Percentiles rank a stretch among this genome's conserved stretches.
These are phyloP conservation scores for Leptestheria dahalacensis DNA, from an alignment of 1,140 invertebrate genomes.

Conservation along the genomic window DNA sequence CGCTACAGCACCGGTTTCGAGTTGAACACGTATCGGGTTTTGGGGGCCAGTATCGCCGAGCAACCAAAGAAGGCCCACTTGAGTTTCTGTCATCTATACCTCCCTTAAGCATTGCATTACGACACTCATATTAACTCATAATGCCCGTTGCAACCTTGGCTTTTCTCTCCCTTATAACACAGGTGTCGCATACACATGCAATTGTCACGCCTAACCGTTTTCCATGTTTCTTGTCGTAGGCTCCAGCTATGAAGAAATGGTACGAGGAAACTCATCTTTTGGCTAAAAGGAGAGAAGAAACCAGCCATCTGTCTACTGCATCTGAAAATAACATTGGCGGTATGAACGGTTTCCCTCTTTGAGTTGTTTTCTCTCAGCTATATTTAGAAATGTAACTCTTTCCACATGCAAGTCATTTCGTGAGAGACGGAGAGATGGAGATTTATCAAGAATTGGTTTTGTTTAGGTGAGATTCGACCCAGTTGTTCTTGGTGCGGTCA, in stretches of 20 bases:
- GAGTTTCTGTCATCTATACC: not conserved
- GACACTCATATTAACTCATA: not conserved
- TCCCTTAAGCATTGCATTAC: not conserved
- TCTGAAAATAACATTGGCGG: not conserved
- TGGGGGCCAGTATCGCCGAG: not conserved
- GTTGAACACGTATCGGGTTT: not conserved
- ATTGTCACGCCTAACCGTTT: no score
- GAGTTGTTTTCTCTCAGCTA: no score
- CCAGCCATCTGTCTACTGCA: not conserved
- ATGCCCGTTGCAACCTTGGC: not conserved
- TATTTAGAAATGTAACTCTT: no score
- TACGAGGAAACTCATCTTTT: not conserved
- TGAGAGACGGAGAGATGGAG: no score
- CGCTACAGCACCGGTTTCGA: not conserved
- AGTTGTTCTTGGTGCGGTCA: slow-evolving; percentile 4
- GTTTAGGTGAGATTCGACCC: not conserved
- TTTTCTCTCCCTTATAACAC: no score
- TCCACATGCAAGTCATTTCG: no score
- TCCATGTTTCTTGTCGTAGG: not conserved
- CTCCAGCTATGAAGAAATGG: not conserved
- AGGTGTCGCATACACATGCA: no score
- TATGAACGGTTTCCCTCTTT: no score
- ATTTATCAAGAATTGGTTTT: not conserved
- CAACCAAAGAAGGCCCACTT: not conserved
- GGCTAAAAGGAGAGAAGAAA: no score